phyloP scores from a whole-genome alignment of 1,140 invertebrate genomes.

The Sarcophaga bullata region DNA sequence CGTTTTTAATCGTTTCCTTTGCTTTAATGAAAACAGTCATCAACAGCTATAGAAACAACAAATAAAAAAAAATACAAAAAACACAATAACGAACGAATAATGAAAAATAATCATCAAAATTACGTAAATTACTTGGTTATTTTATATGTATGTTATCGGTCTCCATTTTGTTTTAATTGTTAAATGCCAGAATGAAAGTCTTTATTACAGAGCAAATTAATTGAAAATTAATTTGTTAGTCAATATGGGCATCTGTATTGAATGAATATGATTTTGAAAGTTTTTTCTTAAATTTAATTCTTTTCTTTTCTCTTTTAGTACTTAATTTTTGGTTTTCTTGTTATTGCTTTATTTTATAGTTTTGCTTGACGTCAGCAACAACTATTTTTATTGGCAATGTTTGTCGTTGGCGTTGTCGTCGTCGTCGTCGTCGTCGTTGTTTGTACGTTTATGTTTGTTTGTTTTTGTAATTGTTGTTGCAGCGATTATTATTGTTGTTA shows the following conservation, averaged over 20 bases:
- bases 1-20: slow-evolving; percentile 24
- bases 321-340: not conserved
- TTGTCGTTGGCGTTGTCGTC: not conserved
- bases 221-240: not conserved
- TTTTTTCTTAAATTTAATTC: not conserved
- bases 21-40: not conserved
- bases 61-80: not conserved
- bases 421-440: not conserved
- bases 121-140: no score
- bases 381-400: slow-evolving; percentile 15
- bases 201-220: no score
- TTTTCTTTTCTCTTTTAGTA: not conserved
- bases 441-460: not conserved
- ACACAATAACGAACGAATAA: no score
- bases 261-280: not conserved
- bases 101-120: no score
- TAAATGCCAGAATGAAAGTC: no score
- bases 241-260: not conserved
- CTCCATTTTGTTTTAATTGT: no score
- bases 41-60: not conserved
- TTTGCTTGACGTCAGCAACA: slow-evolving; percentile 18
- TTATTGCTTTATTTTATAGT: not conserved
- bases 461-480: not conserved
- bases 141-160: no score
- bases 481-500: not conserved